These are phyloP conservation scores for Sweltsa coloradensis DNA, from an alignment of 1,140 invertebrate species.

Conservation along the genomic window DNA sequence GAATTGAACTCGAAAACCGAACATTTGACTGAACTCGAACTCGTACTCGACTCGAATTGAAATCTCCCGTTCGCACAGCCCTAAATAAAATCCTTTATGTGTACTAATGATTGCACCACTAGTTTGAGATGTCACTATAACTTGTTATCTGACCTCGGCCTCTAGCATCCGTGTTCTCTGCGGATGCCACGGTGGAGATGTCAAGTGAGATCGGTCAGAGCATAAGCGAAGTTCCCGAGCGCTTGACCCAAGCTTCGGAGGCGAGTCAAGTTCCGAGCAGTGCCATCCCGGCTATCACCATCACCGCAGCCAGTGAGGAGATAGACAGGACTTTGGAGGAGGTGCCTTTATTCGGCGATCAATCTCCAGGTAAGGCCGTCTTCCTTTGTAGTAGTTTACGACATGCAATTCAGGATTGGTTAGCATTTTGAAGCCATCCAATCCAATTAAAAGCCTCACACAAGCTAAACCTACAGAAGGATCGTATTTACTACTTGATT, in stretches of 20 bases:
- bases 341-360: constrained; percentile 4
- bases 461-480: background rate
- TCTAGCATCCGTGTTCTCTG: too few species aligned
- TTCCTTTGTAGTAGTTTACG: background rate
- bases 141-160: too few species aligned
- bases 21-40: too few species aligned
- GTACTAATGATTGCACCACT: too few species aligned
- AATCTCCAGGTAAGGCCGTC: background rate
- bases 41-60: too few species aligned
- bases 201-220: constrained; percentile 7
- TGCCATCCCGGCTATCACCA: constrained; percentile 1
- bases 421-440: background rate
- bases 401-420: background rate
- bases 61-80: too few species aligned
- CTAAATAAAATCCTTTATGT: too few species aligned
- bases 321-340: constrained; percentile 4
- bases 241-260: background rate
- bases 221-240: background rate
- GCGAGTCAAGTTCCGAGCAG: background rate
- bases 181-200: too few species aligned
- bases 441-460: background rate
- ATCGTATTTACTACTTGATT: background rate
- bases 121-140: too few species aligned
- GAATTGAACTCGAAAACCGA: too few species aligned
- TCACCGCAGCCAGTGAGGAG: constrained; percentile 1